Base-by-base conservation (phyloP, 2,888 invertebrate species). In the Endomychus coccineus region DNA sequence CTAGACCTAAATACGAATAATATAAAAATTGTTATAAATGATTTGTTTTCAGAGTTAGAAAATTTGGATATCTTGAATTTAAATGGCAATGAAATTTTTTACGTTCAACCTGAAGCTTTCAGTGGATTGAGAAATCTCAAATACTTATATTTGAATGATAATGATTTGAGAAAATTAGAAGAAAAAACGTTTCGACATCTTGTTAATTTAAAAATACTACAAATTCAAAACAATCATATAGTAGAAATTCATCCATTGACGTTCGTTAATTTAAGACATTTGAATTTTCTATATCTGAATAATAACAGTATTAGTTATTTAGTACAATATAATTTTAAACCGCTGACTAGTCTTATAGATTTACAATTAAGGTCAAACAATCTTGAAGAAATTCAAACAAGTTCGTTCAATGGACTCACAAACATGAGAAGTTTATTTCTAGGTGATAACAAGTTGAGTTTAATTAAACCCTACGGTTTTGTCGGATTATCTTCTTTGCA, bases 171-270 rank as follows among this genome's bases (percentile, higher is more conserved):
- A 13, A 59, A 51, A 29, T 45, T 70, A 22, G 59, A 59, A 2
- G 57, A 56, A 9, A 53, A 58, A 15, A 54, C 56, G 10, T 68
- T 70, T 40, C 51, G 50, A 10, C 54, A 58, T 45, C 42, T 69
- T 15, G 53, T 52, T 2, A 61, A 55, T 30, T 43, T 71, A 27
- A 60, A 62, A 27, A 61, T 61, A 21, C 47, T 70, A 13, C 56
- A 67, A 36, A 43, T 69, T 22, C 64, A 67, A 43, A 55, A 62
- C 34, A 71, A 71, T 33, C 48, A 53, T 17, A 65, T 71, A 31
- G 36, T 48, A 1, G 56, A 56, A 16, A 55, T 71, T 2, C 61
- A 65, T 28, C 53, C 52, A 12, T 58, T 58, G 3, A 64, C 64
- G n/a, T 70, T 70, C 42, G 39, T 54, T 0, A 58, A 58, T 37